Conservation (phyloP, 2,888 invertebrate species). For the Palloptera scutellata region DNA sequence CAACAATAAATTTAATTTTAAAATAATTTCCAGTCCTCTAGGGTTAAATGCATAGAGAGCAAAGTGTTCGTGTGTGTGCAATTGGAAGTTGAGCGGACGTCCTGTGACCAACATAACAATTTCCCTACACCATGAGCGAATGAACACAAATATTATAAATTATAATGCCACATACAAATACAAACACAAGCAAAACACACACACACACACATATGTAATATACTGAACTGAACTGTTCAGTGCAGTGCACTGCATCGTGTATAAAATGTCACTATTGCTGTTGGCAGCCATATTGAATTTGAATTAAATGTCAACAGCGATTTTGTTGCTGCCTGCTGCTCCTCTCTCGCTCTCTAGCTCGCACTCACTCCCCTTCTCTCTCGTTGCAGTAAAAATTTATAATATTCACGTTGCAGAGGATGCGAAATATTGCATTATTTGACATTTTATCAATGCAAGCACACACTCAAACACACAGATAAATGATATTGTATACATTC, state of each 20-base stretch:
- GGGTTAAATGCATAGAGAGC: no score
- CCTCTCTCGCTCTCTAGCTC: not conserved
- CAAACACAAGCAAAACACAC: not conserved
- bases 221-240: no score
- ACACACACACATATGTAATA: not conserved
- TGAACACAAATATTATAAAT: not conserved
- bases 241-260: not conserved
- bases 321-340: not conserved
- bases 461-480: not conserved
- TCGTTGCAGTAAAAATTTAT: not conserved
- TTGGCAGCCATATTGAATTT: constrained; percentile 33
- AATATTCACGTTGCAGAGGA: not conserved
- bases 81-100: not conserved
- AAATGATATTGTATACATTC: not conserved
- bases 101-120: not conserved
- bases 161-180: not conserved
- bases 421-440: not conserved
- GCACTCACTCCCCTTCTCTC: no score
- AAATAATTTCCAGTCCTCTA: not conserved
- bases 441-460: constrained; percentile 1
- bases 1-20: constrained; percentile 7
- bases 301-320: constrained; percentile 33
- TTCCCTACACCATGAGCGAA: not conserved
- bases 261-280: constrained; percentile 17
- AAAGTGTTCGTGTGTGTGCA: not conserved